Base-by-base conservation (phyloP, 2,888 invertebrate genomes). In the Meandrusa payeni region DNA sequence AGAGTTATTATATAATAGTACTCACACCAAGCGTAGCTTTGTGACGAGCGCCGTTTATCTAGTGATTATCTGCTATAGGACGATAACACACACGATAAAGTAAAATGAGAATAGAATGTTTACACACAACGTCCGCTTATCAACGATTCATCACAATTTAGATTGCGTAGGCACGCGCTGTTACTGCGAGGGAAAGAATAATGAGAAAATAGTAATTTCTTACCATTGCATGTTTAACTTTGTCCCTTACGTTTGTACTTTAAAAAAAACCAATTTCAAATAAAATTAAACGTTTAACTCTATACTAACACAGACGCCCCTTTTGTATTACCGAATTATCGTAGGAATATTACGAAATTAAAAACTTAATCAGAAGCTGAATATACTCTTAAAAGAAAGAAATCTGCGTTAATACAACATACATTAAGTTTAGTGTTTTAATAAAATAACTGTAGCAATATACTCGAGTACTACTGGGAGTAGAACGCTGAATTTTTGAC, bases 41-140 rank as follows among this genome's bases (percentile, higher is more conserved):
- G 17, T 26, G 26, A 3, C 5, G 3, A 36, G 26, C 37, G 41
- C 24, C 40, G 40, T 41, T 48, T 52, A 57, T 57, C 54, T 54
- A 51, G 51, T 51, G 52, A 54, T 54, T 51, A 52, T 44, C 54
- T 49, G 40, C 23, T 29, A 29, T 24, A 24, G 33, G 45, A 17
- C 47, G 55, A 55, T 55, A 55, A 54, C 53, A 51, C 45, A 46
- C 27, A 40, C 49, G 49, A 49, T 44, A 45, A 46, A 45, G 34
- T 36, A 13, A 17, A 37, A 46, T 41, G 36, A 31, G 43, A 46
- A 41, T 46, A 47, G 45, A 50, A 47, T 33, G 41, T 47, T 48
- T 54, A 51, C 51, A 48, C 44, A 48, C 46, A 55, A 45, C 53
- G 50, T 54, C 31, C 19, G 43, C 48, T 65, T 64, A 64, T 37